Conservation (phyloP, 2,888 invertebrate species). For the Andrena dorsata region DNA sequence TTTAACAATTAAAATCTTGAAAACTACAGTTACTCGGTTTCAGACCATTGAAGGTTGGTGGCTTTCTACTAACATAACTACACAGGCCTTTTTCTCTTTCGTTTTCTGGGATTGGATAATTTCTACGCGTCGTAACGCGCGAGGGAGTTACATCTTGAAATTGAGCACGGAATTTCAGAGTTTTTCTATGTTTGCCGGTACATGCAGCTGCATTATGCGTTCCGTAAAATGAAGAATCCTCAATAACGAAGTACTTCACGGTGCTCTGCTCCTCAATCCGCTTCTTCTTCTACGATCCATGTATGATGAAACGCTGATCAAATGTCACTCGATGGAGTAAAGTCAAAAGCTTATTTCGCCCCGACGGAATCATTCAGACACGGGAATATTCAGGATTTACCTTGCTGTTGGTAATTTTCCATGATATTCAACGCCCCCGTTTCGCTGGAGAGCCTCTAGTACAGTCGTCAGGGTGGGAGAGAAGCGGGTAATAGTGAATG, state of each 20-base stretch:
- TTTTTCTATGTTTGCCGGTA: slow-evolving; percentile 4
- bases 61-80: too few species aligned
- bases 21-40: too few species aligned
- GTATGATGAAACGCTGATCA: too few species aligned
- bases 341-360: too few species aligned
- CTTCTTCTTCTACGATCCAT: too few species aligned
- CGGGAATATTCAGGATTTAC: background rate
- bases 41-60: too few species aligned
- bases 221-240: too few species aligned
- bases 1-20: too few species aligned
- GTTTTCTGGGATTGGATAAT: slow-evolving; percentile 32
- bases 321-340: too few species aligned
- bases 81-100: background rate
- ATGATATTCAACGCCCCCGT: background rate
- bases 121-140: slow-evolving; percentile 28
- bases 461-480: background rate
- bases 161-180: slow-evolving; percentile 37
- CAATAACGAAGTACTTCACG: too few species aligned
- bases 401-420: background rate
- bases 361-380: background rate
- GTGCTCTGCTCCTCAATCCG: too few species aligned
- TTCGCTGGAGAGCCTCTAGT: background rate
- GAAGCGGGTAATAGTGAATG: slow-evolving; percentile 29
- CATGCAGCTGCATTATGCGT: background rate
- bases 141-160: slow-evolving; percentile 39